Evolutionary conservation across 2,113 vertebrate genomes (phyloP).

Genomic region (Alethe diademata): DNA sequence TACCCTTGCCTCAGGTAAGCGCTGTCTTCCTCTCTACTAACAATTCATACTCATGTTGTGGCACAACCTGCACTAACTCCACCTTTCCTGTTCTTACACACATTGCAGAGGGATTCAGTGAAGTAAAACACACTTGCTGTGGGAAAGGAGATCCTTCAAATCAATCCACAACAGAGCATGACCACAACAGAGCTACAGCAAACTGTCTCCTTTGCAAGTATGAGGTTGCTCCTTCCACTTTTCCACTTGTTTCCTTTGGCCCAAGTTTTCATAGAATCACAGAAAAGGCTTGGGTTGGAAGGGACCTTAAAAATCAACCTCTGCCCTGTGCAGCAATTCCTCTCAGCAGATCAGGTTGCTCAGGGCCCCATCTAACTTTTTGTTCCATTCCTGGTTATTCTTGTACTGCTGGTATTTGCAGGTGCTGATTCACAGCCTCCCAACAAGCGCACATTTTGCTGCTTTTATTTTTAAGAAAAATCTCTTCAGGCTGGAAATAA

Average conservation of each 20-base stretch:
- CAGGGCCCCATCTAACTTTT: not conserved
- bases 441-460: not conserved
- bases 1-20: not conserved
- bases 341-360: not conserved
- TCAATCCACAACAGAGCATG: not conserved
- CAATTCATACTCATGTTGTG: fast-evolving
- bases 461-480: not conserved
- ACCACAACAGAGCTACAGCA: not conserved
- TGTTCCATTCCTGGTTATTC: not conserved
- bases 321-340: not conserved
- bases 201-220: not conserved
- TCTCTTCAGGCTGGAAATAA: not conserved
- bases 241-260: not conserved
- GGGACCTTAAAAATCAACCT: not conserved
- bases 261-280: not conserved
- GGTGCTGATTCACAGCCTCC: not conserved
- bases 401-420: not conserved
- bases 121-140: not conserved
- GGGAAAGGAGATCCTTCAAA: not conserved
- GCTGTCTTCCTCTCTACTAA: not conserved
- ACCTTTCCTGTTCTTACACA: not conserved
- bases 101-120: not conserved
- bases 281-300: not conserved
- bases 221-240: not conserved
- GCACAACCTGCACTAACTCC: not conserved